A percentile compares a stretch with the other conserved stretches of the same genome.
phyloP scores from a whole-genome alignment of 2,797 vertebrate species.

The Graptemys geographica region DNA sequence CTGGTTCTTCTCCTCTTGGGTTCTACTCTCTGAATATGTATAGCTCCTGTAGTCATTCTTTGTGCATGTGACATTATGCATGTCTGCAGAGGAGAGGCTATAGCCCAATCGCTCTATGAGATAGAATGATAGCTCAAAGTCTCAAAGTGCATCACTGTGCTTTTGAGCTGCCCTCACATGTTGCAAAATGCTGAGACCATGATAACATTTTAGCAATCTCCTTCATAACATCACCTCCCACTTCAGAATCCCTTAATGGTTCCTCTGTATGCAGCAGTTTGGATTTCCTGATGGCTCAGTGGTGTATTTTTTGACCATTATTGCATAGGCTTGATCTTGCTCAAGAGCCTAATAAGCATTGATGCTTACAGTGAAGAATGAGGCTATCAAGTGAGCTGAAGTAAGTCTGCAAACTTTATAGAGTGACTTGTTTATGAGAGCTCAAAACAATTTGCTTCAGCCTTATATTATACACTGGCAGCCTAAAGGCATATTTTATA shows the following conservation, averaged over 20 bases:
- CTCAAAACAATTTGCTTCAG: neutral
- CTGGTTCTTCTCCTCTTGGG: neutral
- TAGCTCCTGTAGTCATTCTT: neutral
- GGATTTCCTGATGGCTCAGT: conserved; percentile 16
- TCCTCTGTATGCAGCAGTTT: neutral
- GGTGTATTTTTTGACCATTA: neutral
- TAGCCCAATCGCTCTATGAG: neutral
- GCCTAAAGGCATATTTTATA: neutral
- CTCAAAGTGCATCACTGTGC: neutral
- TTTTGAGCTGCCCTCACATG: conserved; percentile 16
- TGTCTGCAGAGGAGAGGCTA: neutral
- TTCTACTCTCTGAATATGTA: neutral
- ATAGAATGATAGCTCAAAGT: neutral
- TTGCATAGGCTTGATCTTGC: neutral
- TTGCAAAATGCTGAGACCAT: neutral
- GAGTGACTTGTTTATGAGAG: neutral
- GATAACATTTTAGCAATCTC: neutral
- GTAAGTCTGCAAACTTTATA: neutral
- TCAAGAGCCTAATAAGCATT: conserved; percentile 1
- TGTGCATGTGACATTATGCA: neutral
- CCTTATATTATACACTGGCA: neutral
- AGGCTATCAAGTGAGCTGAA: neutral
- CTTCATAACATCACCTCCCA: neutral
- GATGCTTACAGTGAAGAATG: conserved; percentile 13
- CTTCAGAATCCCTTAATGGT: neutral